Percentiles rank a stretch among this genome's conserved stretches.
phyloP scores from a whole-genome alignment of 64 coral and sea anemone species.

The Acropora tenuis region DNA sequence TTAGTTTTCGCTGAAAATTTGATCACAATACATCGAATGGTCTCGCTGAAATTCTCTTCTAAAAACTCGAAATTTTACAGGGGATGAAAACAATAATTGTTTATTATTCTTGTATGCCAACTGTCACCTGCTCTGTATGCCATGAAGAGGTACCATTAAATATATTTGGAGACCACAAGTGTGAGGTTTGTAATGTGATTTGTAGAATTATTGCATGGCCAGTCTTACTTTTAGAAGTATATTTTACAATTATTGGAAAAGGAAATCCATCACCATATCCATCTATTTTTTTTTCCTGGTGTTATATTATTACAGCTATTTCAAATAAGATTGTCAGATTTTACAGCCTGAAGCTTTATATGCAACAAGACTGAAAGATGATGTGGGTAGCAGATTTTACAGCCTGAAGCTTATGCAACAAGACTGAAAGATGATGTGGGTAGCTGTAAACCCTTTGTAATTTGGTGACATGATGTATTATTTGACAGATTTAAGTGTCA shows the following conservation, averaged over 20 bases:
- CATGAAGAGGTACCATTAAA: neutral
- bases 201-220: neutral
- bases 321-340: neutral
- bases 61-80: neutral
- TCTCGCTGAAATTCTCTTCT: neutral
- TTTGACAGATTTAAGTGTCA: neutral
- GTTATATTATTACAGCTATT: neutral
- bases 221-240: neutral
- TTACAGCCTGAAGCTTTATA: too few relatives aligned
- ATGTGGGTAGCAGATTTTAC: neutral
- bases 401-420: neutral
- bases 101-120: neutral
- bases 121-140: neutral
- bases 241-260: neutral
- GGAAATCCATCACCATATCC: neutral
- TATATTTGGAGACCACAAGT: neutral
- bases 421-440: neutral
- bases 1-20: too few relatives aligned
- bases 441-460: neutral
- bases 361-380: too few relatives aligned
- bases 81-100: too few relatives aligned
- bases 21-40: neutral
- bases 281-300: neutral
- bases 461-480: neutral
- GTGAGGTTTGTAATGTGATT: neutral